phyloP scores from a whole-genome alignment of 2,113 vertebrate species.

The Poeciliopsis occidentalis region DNA sequence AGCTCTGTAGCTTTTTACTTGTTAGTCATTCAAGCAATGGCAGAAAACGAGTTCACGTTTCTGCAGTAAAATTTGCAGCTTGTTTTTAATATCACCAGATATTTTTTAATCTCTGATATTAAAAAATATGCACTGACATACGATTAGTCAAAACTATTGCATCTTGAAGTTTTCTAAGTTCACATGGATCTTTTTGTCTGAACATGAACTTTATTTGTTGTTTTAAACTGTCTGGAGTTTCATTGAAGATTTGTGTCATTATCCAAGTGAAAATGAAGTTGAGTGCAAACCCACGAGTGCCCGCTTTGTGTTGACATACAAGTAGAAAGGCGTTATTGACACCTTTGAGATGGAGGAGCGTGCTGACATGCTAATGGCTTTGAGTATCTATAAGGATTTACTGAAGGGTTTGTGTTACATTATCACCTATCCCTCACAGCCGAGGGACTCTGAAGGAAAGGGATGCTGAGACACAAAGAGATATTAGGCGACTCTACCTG shows the following conservation, averaged over 20 bases:
- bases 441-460: slow-evolving; percentile 20
- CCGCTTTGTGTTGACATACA: neutral
- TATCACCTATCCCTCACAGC: slow-evolving; percentile 35
- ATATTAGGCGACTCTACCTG: neutral
- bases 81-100: no score
- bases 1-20: no score
- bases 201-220: neutral
- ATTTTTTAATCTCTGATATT: no score
- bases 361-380: slow-evolving; percentile 52
- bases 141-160: neutral
- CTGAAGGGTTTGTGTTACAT: slow-evolving; percentile 49
- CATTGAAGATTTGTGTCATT: neutral
- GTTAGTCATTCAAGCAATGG: neutral
- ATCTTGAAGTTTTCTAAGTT: neutral
- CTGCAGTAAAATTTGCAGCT: no score
- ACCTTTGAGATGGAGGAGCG: slow-evolving; percentile 33
- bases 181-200: neutral
- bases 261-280: no score
- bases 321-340: slow-evolving; percentile 25
- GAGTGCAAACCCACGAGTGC: neutral
- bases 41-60: neutral
- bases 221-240: neutral
- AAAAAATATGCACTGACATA: no score
- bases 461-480: neutral
- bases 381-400: slow-evolving; percentile 26